Base-by-base conservation (phyloP, 2,113 vertebrate species). In the Hippocampus mohnikei region DNA sequence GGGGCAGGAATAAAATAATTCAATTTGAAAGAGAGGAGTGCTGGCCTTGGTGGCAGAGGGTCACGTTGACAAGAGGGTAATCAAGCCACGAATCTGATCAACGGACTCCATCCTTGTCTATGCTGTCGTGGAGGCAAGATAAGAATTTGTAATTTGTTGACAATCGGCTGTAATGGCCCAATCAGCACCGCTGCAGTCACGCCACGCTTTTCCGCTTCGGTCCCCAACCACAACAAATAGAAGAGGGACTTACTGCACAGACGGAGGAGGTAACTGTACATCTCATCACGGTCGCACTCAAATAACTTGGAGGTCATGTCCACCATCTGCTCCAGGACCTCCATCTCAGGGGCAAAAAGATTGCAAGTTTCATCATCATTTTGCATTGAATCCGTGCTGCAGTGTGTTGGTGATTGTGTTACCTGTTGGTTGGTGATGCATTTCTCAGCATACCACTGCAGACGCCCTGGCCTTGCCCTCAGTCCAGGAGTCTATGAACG, bases 271-370 rank as follows among this genome's bases (percentile, higher is more conserved):
- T 83, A 94, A 80, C 89, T 91, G 86, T 98, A 98, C 92, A 99
- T 94, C 67, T 95, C 93, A 81, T 98, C 94, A 90, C 97, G 90
- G 85, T 99, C 95, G 9, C 96, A 98, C 76, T 97, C 95, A 87
- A 97, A 98, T 0, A 98, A 90, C 81, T 95, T 95, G 66, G 85
- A 69, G 13, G 96, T 97, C 88, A 95, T 81, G 42, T 95, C 94
- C 81, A 97, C 93, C 86, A 97, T 86, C 67, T 94, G 91, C 78
- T 98, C 95, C 88, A 99, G 87, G 64, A 82, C 0, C 80, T 95
- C 95, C 82, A 92, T 90, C 97, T 98, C 89, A 73, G 74, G 67
- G 1, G 74, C 33, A 77, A 16, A 70, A 53, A 83, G 55, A 62
- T 58, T 27, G 0, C 50, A 7, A 23, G 13, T 46, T 65, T 46